These are phyloP conservation scores for Drosophila subobscura DNA, from an alignment of 1,140 invertebrate species.

Conservation along the genomic window DNA sequence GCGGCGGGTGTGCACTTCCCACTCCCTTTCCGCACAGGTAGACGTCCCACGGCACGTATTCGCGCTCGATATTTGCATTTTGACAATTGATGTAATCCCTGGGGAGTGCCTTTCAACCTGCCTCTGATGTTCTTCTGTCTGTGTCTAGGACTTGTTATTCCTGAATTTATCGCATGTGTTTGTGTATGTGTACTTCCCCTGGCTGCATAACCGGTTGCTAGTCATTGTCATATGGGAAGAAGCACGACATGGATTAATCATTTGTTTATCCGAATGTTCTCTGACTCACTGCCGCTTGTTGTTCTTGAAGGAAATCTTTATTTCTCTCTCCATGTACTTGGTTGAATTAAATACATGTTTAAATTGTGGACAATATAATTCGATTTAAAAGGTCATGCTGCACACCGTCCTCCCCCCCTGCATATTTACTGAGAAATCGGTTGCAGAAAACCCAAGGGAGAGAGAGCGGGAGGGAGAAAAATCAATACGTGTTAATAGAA, in stretches of 20 bases:
- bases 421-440: constrained; percentile 45
- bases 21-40: constrained; percentile 42
- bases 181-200: background rate
- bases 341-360: constrained; percentile 32
- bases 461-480: constrained; percentile 36
- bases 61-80: constrained; percentile 8
- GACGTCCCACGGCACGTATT: constrained; percentile 15
- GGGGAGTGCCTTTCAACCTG: constrained; percentile 16
- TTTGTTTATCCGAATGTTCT: constrained; percentile 24
- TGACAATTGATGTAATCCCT: constrained; percentile 21
- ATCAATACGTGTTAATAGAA: constrained; percentile 76
- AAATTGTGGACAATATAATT: constrained; percentile 35
- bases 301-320: background rate
- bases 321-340: background rate
- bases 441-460: constrained; percentile 24
- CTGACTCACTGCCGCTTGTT: constrained; percentile 25
- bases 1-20: constrained; percentile 18
- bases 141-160: constrained; percentile 42
- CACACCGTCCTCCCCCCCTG: constrained; percentile 18
- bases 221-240: constrained; percentile 21
- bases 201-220: constrained; percentile 24
- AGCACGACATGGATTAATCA: constrained; percentile 25
- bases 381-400: constrained; percentile 37
- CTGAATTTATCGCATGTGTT: constrained; percentile 38
- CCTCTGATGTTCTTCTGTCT: background rate